phyloP scores from a whole-genome alignment of 2,888 invertebrate species.

The Euphydryas editha region DNA sequence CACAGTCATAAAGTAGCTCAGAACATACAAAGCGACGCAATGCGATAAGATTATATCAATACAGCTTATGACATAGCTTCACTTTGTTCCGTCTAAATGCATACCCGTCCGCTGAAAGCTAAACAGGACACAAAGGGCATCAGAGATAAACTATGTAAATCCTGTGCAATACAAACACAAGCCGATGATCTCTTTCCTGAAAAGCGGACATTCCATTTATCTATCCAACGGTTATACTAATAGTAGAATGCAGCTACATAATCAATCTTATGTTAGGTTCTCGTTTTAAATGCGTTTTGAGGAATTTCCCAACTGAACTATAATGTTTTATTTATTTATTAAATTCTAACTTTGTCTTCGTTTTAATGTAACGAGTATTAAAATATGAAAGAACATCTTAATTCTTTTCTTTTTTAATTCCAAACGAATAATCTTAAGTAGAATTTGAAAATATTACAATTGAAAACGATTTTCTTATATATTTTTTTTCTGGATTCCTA shows the following conservation, averaged over 20 bases:
- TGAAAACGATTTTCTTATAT: too few species aligned
- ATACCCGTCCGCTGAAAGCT: constrained; percentile 18
- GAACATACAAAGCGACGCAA: constrained; percentile 2
- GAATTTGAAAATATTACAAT: too few species aligned
- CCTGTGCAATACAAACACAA: constrained; percentile 29
- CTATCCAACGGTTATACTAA: constrained; percentile 17
- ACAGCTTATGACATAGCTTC: constrained; percentile 4
- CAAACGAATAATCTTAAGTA: too few species aligned
- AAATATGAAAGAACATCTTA: not conserved
- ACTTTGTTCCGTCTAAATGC: constrained; percentile 10
- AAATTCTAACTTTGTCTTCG: not conserved
- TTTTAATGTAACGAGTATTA: not conserved
- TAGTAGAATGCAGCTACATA: constrained; percentile 6
- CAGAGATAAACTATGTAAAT: constrained; percentile 35
- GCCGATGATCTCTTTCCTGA: constrained; percentile 14
- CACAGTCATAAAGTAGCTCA: not conserved
- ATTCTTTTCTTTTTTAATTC: too few species aligned
- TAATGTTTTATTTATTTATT: not conserved
- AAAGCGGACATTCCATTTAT: constrained; percentile 27
- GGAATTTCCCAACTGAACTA: not conserved
- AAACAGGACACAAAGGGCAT: constrained; percentile 39
- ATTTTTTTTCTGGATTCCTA: too few species aligned
- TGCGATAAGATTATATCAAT: constrained; percentile 6
- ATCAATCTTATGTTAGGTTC: constrained; percentile 19
- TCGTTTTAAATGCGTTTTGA: constrained; percentile 4